Evolutionary conservation across 1,140 invertebrate species (phyloP), one percentile per base, ranked within the genome.

Genomic region (Panagrolaimus sp.): DNA sequence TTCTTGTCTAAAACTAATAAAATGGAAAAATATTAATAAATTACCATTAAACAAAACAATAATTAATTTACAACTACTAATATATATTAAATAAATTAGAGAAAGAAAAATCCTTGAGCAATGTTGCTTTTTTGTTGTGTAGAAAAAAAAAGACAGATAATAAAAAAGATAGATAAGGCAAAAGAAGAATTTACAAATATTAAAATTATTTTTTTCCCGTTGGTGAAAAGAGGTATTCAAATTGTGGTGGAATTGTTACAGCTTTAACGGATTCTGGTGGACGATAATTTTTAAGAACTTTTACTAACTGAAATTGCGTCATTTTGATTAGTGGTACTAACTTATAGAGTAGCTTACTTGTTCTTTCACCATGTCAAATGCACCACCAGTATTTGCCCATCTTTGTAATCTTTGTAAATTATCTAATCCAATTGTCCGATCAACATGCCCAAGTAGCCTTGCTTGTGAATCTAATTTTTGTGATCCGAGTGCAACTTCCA

Each of bases 381-480:
- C 81, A 16, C 81, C 81, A 31, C 79, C 80, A 44, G 80, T 82
- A 66, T 82, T 82, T 43, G 81, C 81, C 81, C 81, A 83, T 20
- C 80, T 46, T 65, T 82, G 80, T 13, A 82, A 48, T 53, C 80
- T 65, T 65, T 82, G 80, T 11, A 82, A 65, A 65, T 82, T 82
- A 61, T 82, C 80, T 23, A 82, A 68, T 23, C 80, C 80, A 46
- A 82, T 76, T 14, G 80, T 80, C 44, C 80, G 68, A 67, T 82
- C 80, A 16, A 82, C 80, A 68, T 82, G 80, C 11, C 76, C 70
- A 42, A 82, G 67, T 42, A 82, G 51, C 61, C 83, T 82, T n/a
- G 81, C 80, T 57, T 82, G 80, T 61, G 74, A 78, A 70, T 82
- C 80, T 9, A 82, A 71, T 31, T 82, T 79, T 44, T 81, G 74